phyloP scores from a whole-genome alignment of 2,113 vertebrate species.

The Solea senegalensis region DNA sequence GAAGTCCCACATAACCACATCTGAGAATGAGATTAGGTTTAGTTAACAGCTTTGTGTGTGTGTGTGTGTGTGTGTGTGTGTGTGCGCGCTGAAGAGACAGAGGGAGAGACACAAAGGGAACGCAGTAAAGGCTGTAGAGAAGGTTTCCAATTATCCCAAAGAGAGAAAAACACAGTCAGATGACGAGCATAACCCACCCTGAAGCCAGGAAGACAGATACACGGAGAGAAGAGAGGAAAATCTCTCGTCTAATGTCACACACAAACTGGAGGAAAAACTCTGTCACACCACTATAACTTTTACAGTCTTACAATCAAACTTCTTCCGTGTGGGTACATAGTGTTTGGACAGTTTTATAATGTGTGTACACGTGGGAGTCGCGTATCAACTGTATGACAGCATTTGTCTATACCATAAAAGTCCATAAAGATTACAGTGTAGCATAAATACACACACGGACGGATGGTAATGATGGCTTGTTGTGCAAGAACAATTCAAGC shows the following conservation, averaged over 20 bases:
- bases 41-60: too few species aligned
- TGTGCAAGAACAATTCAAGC: constrained; percentile 13
- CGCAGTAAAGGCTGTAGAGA: constrained; percentile 36
- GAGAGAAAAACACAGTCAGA: constrained; percentile 39
- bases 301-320: constrained; percentile 19
- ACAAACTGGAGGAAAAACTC: constrained; percentile 15
- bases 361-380: not conserved
- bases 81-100: not conserved
- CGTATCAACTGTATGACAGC: not conserved
- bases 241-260: constrained; percentile 19
- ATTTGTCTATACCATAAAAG: constrained; percentile 17
- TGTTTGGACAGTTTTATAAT: constrained; percentile 20
- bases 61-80: not conserved
- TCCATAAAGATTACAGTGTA: not conserved
- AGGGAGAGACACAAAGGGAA: not conserved
- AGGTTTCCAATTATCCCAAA: constrained; percentile 69
- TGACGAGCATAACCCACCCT: constrained; percentile 44
- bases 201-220: constrained; percentile 23
- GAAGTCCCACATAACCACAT: too few species aligned
- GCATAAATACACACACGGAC: constrained; percentile 10
- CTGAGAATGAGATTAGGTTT: too few species aligned
- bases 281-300: constrained; percentile 14
- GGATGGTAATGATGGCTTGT: constrained; percentile 1
- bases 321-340: constrained; percentile 3
- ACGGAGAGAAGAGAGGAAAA: not conserved